phyloP scores from a whole-genome alignment of 1,140 invertebrate species.

The Papilio dardanus region DNA sequence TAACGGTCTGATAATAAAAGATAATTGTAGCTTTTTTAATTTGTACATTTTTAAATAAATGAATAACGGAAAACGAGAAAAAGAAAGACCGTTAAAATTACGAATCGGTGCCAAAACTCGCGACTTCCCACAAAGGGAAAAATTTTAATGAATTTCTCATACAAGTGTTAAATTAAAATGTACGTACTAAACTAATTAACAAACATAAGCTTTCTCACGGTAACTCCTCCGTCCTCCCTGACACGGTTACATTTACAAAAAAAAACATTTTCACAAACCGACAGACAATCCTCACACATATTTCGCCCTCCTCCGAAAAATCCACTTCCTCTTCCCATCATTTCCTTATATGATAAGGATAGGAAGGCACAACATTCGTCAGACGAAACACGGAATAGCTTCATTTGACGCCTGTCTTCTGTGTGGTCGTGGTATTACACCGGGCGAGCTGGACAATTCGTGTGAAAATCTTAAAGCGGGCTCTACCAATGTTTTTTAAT shows the following conservation, averaged over 20 bases:
- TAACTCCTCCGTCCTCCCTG: neutral
- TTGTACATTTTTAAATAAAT: neutral
- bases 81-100: neutral
- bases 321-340: too few relatives aligned
- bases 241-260: neutral
- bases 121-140: neutral
- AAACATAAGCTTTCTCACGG: neutral
- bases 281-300: neutral
- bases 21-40: neutral
- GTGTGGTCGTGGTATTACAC: too few relatives aligned
- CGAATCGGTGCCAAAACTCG: slow-evolving; percentile 2
- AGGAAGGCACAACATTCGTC: too few relatives aligned
- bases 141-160: slow-evolving; percentile 13
- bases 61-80: neutral
- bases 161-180: slow-evolving; percentile 6
- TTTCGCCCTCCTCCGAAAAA: too few relatives aligned
- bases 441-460: too few relatives aligned
- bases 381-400: too few relatives aligned
- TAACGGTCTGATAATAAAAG: neutral
- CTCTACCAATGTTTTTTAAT: too few relatives aligned
- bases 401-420: too few relatives aligned
- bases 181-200: slow-evolving; percentile 12
- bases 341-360: too few relatives aligned
- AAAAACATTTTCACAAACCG: neutral
- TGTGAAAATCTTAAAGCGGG: too few relatives aligned